phyloP scores from a whole-genome alignment of 2,888 invertebrate genomes.

The Ormyrus labotus region DNA sequence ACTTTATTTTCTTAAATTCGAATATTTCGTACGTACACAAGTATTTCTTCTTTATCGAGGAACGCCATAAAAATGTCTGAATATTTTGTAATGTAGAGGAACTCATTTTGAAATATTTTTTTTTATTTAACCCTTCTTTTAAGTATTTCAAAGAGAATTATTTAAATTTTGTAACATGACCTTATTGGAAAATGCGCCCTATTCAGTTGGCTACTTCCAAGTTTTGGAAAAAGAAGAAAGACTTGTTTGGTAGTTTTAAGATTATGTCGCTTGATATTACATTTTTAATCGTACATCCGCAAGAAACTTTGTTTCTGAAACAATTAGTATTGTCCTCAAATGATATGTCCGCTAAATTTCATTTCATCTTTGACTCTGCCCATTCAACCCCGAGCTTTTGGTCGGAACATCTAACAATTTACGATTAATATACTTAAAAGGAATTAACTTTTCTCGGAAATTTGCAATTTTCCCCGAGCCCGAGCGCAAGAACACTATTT shows the following conservation, averaged over 20 bases:
- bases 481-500: constrained; percentile 52
- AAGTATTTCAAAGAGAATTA: too few species aligned
- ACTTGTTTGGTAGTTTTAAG: constrained; percentile 31
- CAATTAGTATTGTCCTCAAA: constrained; percentile 73
- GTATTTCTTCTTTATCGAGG: constrained; percentile 30
- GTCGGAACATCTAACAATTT: constrained; percentile 60
- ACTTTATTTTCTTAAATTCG: constrained; percentile 55
- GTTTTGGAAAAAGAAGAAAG: constrained; percentile 35
- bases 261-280: constrained; percentile 55
- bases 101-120: constrained; percentile 8
- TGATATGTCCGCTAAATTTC: constrained; percentile 75
- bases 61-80: background rate
- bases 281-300: constrained; percentile 60
- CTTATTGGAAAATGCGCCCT: background rate
- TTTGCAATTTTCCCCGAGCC: constrained; percentile 56
- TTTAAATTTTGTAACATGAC: too few species aligned
- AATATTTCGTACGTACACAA: constrained; percentile 41
- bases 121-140: background rate
- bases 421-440: constrained; percentile 58
- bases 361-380: constrained; percentile 41
- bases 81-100: constrained; percentile 1
- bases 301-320: constrained; percentile 74
- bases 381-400: constrained; percentile 49
- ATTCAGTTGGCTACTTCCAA: background rate
- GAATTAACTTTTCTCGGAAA: constrained; percentile 65